Evolutionary conservation across 2,888 invertebrate genomes (phyloP).

Genomic region (Watsonalla binaria): DNA sequence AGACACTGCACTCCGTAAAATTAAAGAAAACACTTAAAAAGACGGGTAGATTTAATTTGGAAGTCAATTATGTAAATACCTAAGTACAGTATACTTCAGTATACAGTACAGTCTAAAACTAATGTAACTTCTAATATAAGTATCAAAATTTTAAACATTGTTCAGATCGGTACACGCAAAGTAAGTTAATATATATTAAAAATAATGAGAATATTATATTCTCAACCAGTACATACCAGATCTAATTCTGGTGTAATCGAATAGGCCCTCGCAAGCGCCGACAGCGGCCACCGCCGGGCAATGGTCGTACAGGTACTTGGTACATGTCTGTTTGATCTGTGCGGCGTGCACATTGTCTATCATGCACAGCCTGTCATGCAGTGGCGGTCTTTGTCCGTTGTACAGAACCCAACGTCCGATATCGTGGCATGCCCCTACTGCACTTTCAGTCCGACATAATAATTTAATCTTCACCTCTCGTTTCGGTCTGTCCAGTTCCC

Average conservation of each 20-base stretch:
- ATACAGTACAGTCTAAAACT: too few species aligned
- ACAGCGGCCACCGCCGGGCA: conserved; percentile 95
- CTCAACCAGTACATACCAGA: conserved; percentile 89
- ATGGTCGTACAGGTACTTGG: conserved; percentile 92
- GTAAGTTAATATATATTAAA: too few species aligned
- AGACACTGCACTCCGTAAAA: too few species aligned
- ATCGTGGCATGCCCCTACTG: conserved; percentile 95
- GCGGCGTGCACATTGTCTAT: conserved; percentile 88
- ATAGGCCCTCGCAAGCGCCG: conserved; percentile 90
- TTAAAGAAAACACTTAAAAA: too few species aligned
- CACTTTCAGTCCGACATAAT: conserved; percentile 91
- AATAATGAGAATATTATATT: conserved; percentile 5
- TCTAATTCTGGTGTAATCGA: conserved; percentile 89
- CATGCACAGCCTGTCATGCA: conserved; percentile 90
- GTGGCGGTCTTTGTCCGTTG: conserved; percentile 90
- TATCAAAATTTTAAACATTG: too few species aligned
- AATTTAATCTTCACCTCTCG: conserved; percentile 93
- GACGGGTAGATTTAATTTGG: too few species aligned
- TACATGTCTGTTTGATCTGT: conserved; percentile 86
- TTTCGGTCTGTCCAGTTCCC: conserved; percentile 93
- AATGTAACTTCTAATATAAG: too few species aligned
- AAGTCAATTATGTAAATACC: too few species aligned
- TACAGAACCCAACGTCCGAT: conserved; percentile 96
- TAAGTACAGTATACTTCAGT: too few species aligned
- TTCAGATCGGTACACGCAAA: too few species aligned